Conservation (phyloP, 2,797 vertebrate species). For the Notamacropus eugenii region DNA sequence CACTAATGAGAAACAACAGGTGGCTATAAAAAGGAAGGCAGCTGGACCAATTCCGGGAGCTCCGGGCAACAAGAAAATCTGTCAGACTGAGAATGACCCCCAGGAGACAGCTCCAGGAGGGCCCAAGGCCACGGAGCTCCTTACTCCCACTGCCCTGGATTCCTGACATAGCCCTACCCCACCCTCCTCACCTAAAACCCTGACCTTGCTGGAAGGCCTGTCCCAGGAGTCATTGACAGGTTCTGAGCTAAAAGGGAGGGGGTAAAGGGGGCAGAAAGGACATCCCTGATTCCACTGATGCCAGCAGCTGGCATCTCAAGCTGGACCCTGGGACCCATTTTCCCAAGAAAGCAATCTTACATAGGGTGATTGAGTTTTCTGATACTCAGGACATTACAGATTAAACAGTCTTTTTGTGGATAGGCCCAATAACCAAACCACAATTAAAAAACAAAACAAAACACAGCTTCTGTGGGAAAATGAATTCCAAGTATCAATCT, state of each 20-base stretch:
- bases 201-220: neutral
- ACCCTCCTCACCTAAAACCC: neutral
- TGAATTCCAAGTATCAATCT: neutral
- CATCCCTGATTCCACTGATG: neutral
- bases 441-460: neutral
- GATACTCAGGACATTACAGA: neutral
- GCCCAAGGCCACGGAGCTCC: neutral
- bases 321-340: neutral
- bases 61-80: neutral
- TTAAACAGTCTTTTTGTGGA: neutral
- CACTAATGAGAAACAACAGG: neutral
- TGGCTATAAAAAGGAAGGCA: neutral
- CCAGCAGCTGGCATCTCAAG: neutral
- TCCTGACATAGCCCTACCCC: neutral
- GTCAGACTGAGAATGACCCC: neutral
- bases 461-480: neutral
- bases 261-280: neutral
- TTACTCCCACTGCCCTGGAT: neutral
- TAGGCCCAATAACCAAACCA: neutral
- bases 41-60: neutral
- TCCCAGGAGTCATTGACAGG: neutral
- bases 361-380: neutral
- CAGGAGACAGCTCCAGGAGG: neutral
- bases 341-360: neutral
- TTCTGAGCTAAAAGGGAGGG: neutral